Base-by-base conservation (phyloP, 2,888 invertebrate species). In the Meghimatium bilineatum region DNA sequence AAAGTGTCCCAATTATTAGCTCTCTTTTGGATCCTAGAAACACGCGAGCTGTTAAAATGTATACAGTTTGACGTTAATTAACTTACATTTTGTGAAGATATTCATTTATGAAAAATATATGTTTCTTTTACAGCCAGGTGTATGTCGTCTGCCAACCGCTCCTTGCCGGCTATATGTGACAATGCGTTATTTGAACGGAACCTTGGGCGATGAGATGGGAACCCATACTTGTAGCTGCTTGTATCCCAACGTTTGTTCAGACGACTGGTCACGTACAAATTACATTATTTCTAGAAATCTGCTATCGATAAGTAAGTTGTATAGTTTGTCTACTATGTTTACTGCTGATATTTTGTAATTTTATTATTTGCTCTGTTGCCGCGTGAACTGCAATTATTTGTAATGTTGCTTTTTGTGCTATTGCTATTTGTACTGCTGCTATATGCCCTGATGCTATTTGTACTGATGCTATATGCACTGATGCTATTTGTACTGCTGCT, bases 251-350 rank as follows among this genome's bases (percentile, higher is more conserved):
- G 8, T 17, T 1, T 82, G 76, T 32, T 76, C 75, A 1, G 2
- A 14, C 3, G 82, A 82, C 29, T 82, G 82, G 82, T 32, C 63
- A 38, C 12, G 56, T 8, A 20, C 66, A 3, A 29, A 34, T 38
- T 26, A 82, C 23, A 34, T 75, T n/a, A 52, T 82, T n/a, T 76
- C 76, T 10, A n/a, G 75, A 0, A 76, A 76, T 20, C 67, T 82
- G 0, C 12, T 75, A 6, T 82, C 82, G 0, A 56, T 20, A 14
- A 66, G 82, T 82, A 69, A 66, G 82, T 76, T 10, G 3, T 8
- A 12, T 2, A n/a, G n/a, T n/a, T n/a, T n/a, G n/a, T 26, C 44
- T 1, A 56, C 44, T 17, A 23, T 56, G 56, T 56, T n/a, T 23
- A 17, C 56, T 17, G 20, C 20, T 56, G 10, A 3, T 56, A 20